Evolutionary conservation across 2,113 vertebrate species (phyloP).

Genomic region (Trichechus manatus): DNA sequence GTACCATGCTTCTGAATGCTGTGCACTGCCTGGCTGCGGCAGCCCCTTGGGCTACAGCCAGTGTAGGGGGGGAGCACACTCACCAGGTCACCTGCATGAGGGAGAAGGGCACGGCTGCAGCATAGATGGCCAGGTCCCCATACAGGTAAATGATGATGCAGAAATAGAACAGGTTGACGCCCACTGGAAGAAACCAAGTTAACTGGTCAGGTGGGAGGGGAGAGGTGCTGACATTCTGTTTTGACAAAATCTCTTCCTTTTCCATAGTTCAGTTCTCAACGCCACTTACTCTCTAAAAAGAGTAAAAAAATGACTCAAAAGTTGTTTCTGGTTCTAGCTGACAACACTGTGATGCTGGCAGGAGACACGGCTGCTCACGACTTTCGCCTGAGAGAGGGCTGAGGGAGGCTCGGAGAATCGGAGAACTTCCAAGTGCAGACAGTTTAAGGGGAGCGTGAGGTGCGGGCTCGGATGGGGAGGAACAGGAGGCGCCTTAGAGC

Average conservation of each 20-base stretch:
- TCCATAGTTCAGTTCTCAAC: neutral
- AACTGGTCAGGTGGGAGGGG: neutral
- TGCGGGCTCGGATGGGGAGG: neutral
- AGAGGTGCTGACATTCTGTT: rapidly evolving
- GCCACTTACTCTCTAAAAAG: neutral
- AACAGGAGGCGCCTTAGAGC: rapidly evolving
- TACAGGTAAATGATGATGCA: constrained; percentile 99
- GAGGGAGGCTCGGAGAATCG: rapidly evolving
- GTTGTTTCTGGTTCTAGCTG: neutral
- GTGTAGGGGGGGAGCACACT: constrained; percentile 77
- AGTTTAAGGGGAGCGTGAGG: rapidly evolving
- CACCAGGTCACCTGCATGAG: constrained; percentile 98
- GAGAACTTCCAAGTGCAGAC: neutral
- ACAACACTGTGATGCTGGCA: neutral
- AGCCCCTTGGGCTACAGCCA: neutral
- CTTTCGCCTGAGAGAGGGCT: neutral
- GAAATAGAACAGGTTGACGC: constrained; percentile 99
- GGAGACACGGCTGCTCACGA: neutral
- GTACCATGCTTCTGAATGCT: neutral
- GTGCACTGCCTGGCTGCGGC: rapidly evolving
- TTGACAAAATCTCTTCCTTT: neutral
- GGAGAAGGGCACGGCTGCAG: constrained; percentile 96
- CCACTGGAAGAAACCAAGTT: constrained; percentile 90
- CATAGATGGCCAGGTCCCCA: constrained; percentile 98
- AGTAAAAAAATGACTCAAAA: neutral